Percentiles rank a stretch among this genome's conserved stretches.
Conservation (phyloP, 2,113 vertebrate species). For the Neogale vison region DNA sequence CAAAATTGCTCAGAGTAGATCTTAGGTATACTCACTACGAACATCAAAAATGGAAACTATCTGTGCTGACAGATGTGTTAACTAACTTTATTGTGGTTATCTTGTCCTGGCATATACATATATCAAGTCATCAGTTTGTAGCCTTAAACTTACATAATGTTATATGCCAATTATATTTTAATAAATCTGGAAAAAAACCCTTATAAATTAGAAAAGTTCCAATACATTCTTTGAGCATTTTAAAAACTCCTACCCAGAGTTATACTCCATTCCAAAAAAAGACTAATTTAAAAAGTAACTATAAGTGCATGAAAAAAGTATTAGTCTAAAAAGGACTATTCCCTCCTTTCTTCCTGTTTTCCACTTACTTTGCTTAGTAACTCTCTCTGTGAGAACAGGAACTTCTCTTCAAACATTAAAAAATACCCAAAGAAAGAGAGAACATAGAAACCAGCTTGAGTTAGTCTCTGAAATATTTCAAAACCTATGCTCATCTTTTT, state of each 20-base stretch:
- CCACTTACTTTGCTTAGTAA: background rate
- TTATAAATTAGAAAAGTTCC: background rate
- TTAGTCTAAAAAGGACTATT: background rate
- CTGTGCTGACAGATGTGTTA: background rate
- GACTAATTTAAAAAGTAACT: background rate
- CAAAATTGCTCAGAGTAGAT: background rate
- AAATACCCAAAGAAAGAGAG: background rate
- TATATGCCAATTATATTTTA: background rate
- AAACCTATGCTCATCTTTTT: background rate
- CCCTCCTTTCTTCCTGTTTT: background rate
- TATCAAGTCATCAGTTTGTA: background rate
- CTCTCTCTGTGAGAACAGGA: constrained; percentile 1
- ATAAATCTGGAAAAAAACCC: background rate
- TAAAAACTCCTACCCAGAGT: background rate
- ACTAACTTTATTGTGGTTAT: background rate
- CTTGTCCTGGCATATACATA: background rate
- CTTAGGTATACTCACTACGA: background rate
- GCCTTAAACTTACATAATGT: background rate
- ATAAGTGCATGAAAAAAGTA: background rate
- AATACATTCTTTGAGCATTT: background rate
- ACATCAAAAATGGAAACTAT: background rate
- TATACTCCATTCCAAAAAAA: background rate
- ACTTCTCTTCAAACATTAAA: background rate
- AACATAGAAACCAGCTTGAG: background rate
- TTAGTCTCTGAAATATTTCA: constrained; percentile 28